Evolutionary conservation across 2,113 vertebrate genomes (phyloP), one percentile per base, ranked within the genome.

Genomic region (Promerops cafer): DNA sequence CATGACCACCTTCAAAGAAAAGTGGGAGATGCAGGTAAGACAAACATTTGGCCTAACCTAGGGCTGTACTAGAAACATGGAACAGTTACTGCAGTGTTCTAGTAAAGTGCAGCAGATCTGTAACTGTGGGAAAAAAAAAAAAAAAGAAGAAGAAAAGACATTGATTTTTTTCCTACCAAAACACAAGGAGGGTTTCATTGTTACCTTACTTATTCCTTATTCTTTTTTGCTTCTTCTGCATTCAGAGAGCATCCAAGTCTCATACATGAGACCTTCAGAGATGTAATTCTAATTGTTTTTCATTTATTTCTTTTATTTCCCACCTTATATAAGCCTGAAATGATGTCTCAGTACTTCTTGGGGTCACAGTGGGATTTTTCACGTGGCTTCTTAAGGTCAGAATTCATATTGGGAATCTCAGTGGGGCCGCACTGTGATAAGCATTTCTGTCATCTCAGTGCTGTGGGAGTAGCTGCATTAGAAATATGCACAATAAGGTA

Each of bases 381-480:
- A 65, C 0, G 13, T 22, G 35, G 11, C 5, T 96, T 87, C 39
- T 74, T 93, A n/a, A 59, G 89, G 63, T 85, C 40, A 68, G 76
- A 94, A 89, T 90, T 70, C 13, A 9, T 69, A 81, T 6, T n/a
- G 57, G 18, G 44, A 89, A 68, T 83, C 72, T 93, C 83, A 75
- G 45, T 72, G 56, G 49, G 64, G n/a, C 26, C 0, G 0, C 30
- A 22, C 23, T 45, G 27, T 35, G 56, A 45, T 61, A 92, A 87
- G 26, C 1, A 0, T 56, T 87, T 94, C 85, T 96, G 57, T 90
- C 88, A 93, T 52, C 68, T 63, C 68, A 45, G 0, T 71, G 57
- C 60, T 93, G 91, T 93, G 66, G 90, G 86, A 81, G 92, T 95
- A 90, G n/a, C 60, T 87, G 49, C 86, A 39, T 90, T 87, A 93